These are phyloP conservation scores for Microtus ochrogaster DNA, from an alignment of 2,113 vertebrate genomes.

Conservation along the genomic window DNA sequence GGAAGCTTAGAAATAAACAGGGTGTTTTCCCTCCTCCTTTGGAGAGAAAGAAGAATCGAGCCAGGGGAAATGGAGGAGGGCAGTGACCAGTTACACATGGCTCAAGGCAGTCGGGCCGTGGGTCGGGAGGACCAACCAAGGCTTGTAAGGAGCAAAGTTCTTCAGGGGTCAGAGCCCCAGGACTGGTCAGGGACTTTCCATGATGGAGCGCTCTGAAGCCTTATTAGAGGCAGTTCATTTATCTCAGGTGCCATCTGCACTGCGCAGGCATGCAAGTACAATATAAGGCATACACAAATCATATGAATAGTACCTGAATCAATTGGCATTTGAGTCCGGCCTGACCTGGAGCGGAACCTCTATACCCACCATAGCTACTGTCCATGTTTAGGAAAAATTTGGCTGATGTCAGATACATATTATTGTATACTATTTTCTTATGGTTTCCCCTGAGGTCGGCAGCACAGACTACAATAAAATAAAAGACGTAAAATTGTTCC, in stretches of 20 bases:
- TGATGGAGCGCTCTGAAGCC: conserved; percentile 76
- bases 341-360: background rate
- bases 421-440: background rate
- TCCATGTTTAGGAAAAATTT: background rate
- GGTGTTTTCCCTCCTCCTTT: conserved; percentile 51
- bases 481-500: background rate
- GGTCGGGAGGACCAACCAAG: conserved; percentile 36
- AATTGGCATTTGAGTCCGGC: background rate
- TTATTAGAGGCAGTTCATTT: conserved; percentile 71
- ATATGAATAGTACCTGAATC: background rate
- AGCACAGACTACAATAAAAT: background rate
- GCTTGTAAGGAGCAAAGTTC: conserved; percentile 76
- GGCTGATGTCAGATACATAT: background rate
- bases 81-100: conserved; percentile 13
- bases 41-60: background rate
- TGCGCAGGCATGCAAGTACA: background rate
- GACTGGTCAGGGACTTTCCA: conserved; percentile 63
- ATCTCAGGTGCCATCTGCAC: conserved; percentile 62
- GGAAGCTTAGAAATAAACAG: conserved; percentile 87
- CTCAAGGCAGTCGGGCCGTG: conserved; percentile 67
- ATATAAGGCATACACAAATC: background rate
- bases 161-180: conserved; percentile 62
- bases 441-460: background rate
- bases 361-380: background rate
- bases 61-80: background rate